Base-by-base conservation (phyloP, 37 sponge, comb jelly and placozoan species). In the Ephydatia muelleri region DNA sequence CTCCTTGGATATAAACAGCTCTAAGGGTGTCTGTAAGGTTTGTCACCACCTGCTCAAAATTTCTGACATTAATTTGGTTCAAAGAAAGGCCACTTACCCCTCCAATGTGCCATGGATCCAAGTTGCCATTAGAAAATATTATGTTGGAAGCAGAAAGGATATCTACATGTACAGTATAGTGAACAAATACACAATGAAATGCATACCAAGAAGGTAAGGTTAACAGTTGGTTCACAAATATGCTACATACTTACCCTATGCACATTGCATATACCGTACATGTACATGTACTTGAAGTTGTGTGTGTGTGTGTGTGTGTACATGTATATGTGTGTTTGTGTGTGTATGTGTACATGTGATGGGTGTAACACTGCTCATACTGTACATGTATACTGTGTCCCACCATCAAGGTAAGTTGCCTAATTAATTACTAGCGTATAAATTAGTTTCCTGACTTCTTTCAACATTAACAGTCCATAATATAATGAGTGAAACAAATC, bases 101-200 rank as follows among this genome's bases (percentile, higher is more conserved):
- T 49, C 97, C 97, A 72, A 76, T 80, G 84, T 85, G 84, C 97
- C 97, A 97, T 0, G 97, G 97, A 73, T 97, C 97, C 22, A 92
- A 83, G 67, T 88, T 67, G 29, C 97, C 95, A 83, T 97, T 97
- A 38, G 94, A 93, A 78, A 97, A 97, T 39, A 97, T 89, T 75
- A 97, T 94, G 68, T 97, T 94, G 48, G 95, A 89, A 30, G 94
- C 87, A 65, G 92, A 65, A 3, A 25, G 3, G 65, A 92, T 90
- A 64, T 89, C 92, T 90, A 64, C 25, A 76, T 27, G 36, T 23
- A 57, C 19, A 36, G 34, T 30, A n/a, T 22, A n/a, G 14, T 76
- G 36, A 32, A 22, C 31, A 30, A 5, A 35, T 65, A 8, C 70
- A 68, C 35, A 30, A 33, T 32, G 13, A 68, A 71, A 12, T 26